Evolutionary conservation across 2,888 invertebrate species (phyloP).

Genomic region (Acheta domesticus): DNA sequence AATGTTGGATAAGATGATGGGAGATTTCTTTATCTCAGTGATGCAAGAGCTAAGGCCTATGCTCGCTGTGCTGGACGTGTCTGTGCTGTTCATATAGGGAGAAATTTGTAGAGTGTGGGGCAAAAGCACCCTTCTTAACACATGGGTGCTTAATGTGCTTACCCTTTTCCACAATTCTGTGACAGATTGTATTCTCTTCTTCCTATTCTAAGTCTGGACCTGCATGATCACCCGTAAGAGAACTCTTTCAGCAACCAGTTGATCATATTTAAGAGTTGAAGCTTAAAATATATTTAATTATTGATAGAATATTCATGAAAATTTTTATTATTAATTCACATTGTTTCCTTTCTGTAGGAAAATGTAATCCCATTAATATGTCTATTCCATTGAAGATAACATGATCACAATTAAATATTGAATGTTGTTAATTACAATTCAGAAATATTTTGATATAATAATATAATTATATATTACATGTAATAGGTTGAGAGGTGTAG

Average conservation of each 20-base stretch:
- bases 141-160: not conserved
- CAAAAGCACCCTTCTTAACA: not conserved
- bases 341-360: no score
- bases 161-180: not conserved
- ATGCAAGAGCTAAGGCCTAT: not conserved
- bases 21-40: not conserved
- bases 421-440: no score
- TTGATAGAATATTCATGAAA: no score
- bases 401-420: no score
- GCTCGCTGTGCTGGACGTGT: not conserved
- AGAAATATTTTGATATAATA: no score
- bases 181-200: not conserved
- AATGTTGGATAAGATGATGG: not conserved
- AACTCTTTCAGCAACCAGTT: not conserved
- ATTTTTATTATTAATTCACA: no score
- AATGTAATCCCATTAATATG: no score
- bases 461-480: no score
- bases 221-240: not conserved
- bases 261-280: not conserved
- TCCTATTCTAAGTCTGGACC: conserved; percentile 18
- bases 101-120: not conserved
- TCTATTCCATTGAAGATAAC: no score
- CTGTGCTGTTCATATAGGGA: not conserved
- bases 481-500: no score
- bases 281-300: no score